Evolutionary conservation across 1,140 invertebrate species (phyloP).

Genomic region (Macrosteles quadrilineatus): DNA sequence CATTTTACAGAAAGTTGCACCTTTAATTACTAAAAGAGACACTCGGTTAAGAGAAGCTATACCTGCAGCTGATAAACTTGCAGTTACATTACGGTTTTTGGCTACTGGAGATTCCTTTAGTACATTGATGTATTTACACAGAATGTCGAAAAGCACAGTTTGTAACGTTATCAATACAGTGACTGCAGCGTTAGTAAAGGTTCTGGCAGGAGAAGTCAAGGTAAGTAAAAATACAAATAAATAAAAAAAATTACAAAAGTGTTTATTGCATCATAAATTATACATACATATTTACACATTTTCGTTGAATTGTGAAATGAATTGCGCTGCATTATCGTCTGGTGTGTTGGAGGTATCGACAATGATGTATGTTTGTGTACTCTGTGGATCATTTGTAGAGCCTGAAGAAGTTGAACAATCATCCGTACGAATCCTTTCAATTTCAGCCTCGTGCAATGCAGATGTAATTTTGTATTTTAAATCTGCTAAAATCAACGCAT

Average conservation of each 20-base stretch:
- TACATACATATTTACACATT: too few relatives aligned
- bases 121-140: neutral
- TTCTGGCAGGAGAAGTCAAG: neutral
- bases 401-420: too few relatives aligned
- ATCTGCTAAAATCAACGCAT: too few relatives aligned
- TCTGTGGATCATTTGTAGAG: too few relatives aligned
- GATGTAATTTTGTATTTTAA: too few relatives aligned
- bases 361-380: too few relatives aligned
- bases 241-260: neutral
- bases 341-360: too few relatives aligned
- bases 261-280: neutral
- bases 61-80: slow-evolving; percentile 38
- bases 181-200: slow-evolving; percentile 12
- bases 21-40: slow-evolving; percentile 43
- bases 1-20: slow-evolving; percentile 28
- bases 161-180: neutral
- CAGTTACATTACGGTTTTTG: slow-evolving; percentile 44
- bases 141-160: neutral
- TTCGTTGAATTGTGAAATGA: too few relatives aligned
- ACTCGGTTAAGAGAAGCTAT: slow-evolving; percentile 44
- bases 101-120: neutral
- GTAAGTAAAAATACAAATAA: too few relatives aligned
- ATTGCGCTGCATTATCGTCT: too few relatives aligned
- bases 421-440: too few relatives aligned
- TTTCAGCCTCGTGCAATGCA: too few relatives aligned